Evolutionary conservation across 2,797 vertebrate species (phyloP).

Genomic region (Alfaro cultratus): DNA sequence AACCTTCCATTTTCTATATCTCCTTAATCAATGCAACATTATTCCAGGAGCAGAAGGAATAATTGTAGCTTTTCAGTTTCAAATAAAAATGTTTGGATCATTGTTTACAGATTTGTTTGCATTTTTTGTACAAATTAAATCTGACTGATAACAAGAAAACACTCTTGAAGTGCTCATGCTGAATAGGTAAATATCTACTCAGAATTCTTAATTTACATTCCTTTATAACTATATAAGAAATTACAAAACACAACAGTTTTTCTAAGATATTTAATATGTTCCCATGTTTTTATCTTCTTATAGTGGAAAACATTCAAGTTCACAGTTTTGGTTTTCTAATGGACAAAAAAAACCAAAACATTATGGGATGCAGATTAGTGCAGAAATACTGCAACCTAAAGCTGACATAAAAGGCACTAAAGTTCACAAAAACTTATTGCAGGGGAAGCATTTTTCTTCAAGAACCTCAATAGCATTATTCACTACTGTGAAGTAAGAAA

Average conservation of each 20-base stretch:
- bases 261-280: background rate
- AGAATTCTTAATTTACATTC: background rate
- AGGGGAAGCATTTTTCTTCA: slow-evolving; percentile 39
- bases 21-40: background rate
- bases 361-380: slow-evolving; percentile 58
- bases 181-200: background rate
- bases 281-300: background rate
- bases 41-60: background rate
- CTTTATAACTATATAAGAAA: background rate
- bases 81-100: background rate
- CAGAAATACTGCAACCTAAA: slow-evolving; percentile 60
- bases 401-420: slow-evolving; percentile 58
- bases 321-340: slow-evolving; percentile 29
- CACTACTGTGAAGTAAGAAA: background rate
- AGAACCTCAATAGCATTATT: background rate
- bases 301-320: slow-evolving; percentile 9
- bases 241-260: background rate
- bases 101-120: background rate
- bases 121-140: background rate
- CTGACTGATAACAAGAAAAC: background rate
- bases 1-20: background rate
- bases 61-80: background rate
- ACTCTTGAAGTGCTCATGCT: background rate
- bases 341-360: slow-evolving; percentile 57
- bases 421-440: slow-evolving; percentile 69